Evolutionary conservation across 2,797 vertebrate genomes (phyloP), one percentile per base, ranked within the genome.

Genomic region (Karalla daura): DNA sequence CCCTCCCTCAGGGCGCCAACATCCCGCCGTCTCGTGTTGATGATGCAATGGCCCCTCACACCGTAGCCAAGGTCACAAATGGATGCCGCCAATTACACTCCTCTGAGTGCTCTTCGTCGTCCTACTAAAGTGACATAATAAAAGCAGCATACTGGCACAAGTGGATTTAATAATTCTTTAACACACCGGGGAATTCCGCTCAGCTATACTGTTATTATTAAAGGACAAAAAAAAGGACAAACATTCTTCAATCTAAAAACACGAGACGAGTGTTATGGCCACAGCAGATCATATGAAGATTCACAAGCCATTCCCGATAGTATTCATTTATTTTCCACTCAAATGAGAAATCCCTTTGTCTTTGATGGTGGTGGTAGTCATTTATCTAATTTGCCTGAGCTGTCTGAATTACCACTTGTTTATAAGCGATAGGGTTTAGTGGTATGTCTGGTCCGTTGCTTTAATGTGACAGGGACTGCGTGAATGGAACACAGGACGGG

Each of bases 21-120:
- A n/a, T 81, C 86, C 80, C 62, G 30, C 12, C 69, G 62, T 61
- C 83, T 76, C 43, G 44, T 71, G 50, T 55, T 61, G 74, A 81
- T 85, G 73, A 82, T 75, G 78, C 66, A 13, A 23, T 23, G 61
- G 63, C 74, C 61, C 67, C 71, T 63, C 20, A 2, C 43, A 24
- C 71, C 69, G 51, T 27, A 66, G 73, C 83, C 86, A 89, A 88
- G 88, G 87, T 90, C 86, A 88, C 76, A 87, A 89, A 91, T 81
- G 80, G 83, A 89, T 84, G 81, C 75, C 53, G 67, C 70, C 81
- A 81, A 79, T 84, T 77, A 69, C 51, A 23, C 65, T 74, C 67
- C 52, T 61, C 47, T 45, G 75, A 83, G 82, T 68, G 80, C 80
- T 79, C 70, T 74, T 75, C 71, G 45, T 74, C 49, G 40, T 64